Conservation (phyloP, 2,113 vertebrate genomes). For the Forbesichthys papilliferus region DNA sequence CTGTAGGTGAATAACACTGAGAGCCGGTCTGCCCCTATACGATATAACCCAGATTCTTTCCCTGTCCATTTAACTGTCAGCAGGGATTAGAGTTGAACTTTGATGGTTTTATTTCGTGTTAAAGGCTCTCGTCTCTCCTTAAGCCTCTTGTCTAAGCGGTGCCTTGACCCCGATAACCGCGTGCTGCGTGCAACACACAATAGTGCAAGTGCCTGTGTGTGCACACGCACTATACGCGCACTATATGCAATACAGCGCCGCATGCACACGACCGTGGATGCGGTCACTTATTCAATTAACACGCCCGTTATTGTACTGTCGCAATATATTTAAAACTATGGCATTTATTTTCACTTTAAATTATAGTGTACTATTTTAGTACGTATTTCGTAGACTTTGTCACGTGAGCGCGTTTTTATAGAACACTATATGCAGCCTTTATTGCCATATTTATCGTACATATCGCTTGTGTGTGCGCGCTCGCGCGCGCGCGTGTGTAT, state of each 20-base stretch:
- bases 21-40: not conserved
- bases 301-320: not conserved
- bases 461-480: conserved; percentile 1
- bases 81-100: conserved; percentile 69
- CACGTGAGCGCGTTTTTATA: too few relatives aligned
- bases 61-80: conserved; percentile 36
- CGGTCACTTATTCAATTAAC: conserved; percentile 37
- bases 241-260: too few relatives aligned
- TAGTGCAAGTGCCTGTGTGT: not conserved
- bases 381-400: not conserved
- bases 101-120: conserved; percentile 65
- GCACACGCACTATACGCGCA: not conserved
- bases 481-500: too few relatives aligned
- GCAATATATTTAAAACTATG: conserved; percentile 3
- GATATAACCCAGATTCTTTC: conserved; percentile 22
- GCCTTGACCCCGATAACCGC: conserved; percentile 65
- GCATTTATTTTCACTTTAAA: not conserved
- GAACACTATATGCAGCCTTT: too few relatives aligned
- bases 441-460: too few relatives aligned
- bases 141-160: conserved; percentile 71
- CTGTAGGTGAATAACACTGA: not conserved
- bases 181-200: not conserved
- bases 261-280: not conserved
- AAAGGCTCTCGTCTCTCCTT: conserved; percentile 65
- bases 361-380: not conserved